Base-by-base conservation (phyloP, 53 echinoderm and acorn worm species). In the Holothuria scabra region DNA sequence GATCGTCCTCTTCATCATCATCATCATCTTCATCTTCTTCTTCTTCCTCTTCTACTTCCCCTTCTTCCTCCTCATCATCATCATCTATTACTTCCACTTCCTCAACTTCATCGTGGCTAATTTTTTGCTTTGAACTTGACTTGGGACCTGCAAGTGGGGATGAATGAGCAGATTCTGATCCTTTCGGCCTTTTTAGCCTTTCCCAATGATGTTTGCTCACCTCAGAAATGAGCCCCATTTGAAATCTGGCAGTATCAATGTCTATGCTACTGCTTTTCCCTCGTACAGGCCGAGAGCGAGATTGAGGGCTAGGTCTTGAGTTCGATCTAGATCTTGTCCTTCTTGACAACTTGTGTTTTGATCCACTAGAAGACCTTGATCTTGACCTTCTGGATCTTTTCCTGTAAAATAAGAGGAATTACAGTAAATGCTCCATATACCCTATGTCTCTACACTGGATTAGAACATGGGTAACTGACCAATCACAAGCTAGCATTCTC, bases 181-280 rank as follows among this genome's bases (percentile, higher is more conserved):
- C 64, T 37, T 64, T 81, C 65, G 46, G 10, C 65, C 82, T 35
- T 11, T 64, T 28, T n/a, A 81, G 44, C 34, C 46, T 38, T 29
- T 81, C 65, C 83, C 62, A 52, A 33, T 87, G 88, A 60, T 91
- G 88, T 55, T 91, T 91, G 32, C 55, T 85, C 14, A 91, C 52
- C 76, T 85, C 91, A 16, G 91, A 91, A 56, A 82, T 85, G 20
- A 91, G 83, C 56, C 91, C 91, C 91, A 91, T 91, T 85, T 91
- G 80, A 65, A 85, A 91, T 58, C 79, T 88, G 74, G 91, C 91
- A 16, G 82, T 68, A 58, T 85, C 78, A 57, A 57, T 69, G 48
- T 91, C 91, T 56, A 91, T 34, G 61, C 85, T 84, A 21, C 90
- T 71, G 81, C 91, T 91, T 1, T 82, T 58, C 65, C 86, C 85